Percentiles rank a stretch among this genome's conserved stretches.
Evolutionary conservation across 2,888 invertebrate genomes (phyloP).

Genomic region (Leptura quadrifasciata): DNA sequence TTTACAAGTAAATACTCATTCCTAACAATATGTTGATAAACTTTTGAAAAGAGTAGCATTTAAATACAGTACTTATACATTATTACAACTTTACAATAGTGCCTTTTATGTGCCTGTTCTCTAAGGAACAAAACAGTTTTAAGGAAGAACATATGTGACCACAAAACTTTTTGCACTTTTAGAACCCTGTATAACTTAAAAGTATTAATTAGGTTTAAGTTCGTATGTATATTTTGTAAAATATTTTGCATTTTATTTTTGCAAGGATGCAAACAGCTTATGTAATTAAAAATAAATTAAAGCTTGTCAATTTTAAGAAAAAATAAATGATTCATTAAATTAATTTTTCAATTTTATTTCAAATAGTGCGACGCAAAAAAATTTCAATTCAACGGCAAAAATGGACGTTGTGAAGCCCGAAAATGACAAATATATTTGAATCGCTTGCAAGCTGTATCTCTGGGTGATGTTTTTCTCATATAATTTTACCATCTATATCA

Average conservation of each 20-base stretch:
- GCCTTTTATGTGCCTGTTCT: constrained; percentile 68
- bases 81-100: constrained; percentile 65
- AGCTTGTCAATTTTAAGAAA: constrained; percentile 69
- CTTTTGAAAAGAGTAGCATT: constrained; percentile 42
- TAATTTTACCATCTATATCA: too few relatives aligned
- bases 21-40: constrained; percentile 32
- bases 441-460: too few relatives aligned
- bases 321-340: constrained; percentile 58
- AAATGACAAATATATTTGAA: too few relatives aligned
- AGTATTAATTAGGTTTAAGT: constrained; percentile 58
- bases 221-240: constrained; percentile 71
- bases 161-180: constrained; percentile 49
- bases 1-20: constrained; percentile 49
- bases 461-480: too few relatives aligned
- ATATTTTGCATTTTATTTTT: constrained; percentile 62
- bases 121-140: constrained; percentile 46
- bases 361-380: too few relatives aligned
- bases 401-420: too few relatives aligned
- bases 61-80: constrained; percentile 66
- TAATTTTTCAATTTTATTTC: constrained; percentile 8
- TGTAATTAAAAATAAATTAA: constrained; percentile 71
- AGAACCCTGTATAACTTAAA: constrained; percentile 52
- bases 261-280: constrained; percentile 66
- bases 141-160: constrained; percentile 45
- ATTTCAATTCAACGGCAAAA: too few relatives aligned